A percentile compares a stretch with the other conserved stretches of the same genome.
Conservation (phyloP, 2,888 invertebrate species). For the Callinectes sapidus region DNA sequence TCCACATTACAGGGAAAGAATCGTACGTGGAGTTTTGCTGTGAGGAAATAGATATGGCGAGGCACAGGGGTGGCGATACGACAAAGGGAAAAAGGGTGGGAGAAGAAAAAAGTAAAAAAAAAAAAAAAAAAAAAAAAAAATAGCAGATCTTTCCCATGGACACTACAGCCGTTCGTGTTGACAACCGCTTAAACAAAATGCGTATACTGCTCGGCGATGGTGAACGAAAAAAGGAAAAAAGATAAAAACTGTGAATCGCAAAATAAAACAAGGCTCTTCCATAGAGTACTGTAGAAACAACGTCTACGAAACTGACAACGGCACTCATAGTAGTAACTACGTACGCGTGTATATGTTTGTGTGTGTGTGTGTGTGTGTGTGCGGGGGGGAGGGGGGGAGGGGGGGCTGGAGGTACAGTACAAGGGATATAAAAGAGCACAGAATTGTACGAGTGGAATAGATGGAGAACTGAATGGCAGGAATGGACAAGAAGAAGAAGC, state of each 20-base stretch:
- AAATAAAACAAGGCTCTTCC: not conserved
- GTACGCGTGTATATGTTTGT: not conserved
- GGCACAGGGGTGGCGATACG: not conserved
- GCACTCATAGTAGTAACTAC: not conserved
- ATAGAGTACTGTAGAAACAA: not conserved
- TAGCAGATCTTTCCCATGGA: not conserved
- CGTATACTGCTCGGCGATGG: not conserved
- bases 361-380: not conserved
- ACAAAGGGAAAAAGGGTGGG: not conserved
- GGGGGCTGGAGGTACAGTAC: not conserved
- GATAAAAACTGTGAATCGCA: not conserved
- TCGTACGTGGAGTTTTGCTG: not conserved
- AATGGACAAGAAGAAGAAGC: not conserved
- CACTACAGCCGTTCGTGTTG: not conserved
- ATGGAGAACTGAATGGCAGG: not conserved
- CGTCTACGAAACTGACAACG: not conserved
- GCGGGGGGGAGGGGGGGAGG: too few species aligned
- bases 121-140: not conserved
- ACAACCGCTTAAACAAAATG: not conserved
- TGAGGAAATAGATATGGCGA: not conserved
- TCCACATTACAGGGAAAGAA: not conserved
- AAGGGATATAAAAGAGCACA: not conserved
- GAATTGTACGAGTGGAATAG: not conserved
- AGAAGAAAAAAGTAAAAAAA: not conserved
- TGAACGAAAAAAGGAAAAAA: not conserved